Conservation (phyloP, 2,797 vertebrate genomes). For the Rhinella marina region DNA sequence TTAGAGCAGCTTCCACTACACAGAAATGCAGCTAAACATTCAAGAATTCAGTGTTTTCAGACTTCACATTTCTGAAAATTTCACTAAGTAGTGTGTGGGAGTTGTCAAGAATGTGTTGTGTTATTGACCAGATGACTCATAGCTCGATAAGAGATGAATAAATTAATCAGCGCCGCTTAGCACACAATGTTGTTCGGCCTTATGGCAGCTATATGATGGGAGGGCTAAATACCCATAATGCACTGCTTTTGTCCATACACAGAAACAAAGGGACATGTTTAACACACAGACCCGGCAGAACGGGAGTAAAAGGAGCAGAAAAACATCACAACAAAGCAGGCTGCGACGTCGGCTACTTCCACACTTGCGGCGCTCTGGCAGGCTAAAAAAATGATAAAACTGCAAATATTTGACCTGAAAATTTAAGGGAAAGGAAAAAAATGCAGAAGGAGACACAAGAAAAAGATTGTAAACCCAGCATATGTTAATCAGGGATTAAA, state of each 20-base stretch:
- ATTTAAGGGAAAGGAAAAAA: too few species aligned
- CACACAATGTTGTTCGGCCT: neutral
- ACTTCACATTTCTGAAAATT: conserved; percentile 17
- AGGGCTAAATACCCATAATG: neutral
- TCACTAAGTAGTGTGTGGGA: conserved; percentile 31
- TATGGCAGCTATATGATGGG: neutral
- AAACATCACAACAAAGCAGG: too few species aligned
- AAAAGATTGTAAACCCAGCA: too few species aligned
- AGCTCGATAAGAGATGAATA: conserved; percentile 40
- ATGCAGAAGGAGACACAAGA: too few species aligned
- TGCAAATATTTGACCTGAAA: too few species aligned
- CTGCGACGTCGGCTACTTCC: too few species aligned
- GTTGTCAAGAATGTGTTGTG: conserved; percentile 29
- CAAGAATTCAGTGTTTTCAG: neutral
- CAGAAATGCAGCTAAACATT: neutral
- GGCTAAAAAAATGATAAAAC: too few species aligned
- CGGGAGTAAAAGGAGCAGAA: too few species aligned
- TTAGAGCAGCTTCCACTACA: neutral
- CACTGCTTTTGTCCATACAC: neutral
- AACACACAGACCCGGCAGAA: neutral
- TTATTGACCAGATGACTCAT: conserved; percentile 47
- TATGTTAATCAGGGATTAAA: too few species aligned
- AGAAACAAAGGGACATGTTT: neutral
- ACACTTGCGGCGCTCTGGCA: too few species aligned
- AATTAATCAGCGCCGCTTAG: conserved; percentile 26